phyloP scores from a whole-genome alignment of 2,888 invertebrate species.

The Troides aeacus region DNA sequence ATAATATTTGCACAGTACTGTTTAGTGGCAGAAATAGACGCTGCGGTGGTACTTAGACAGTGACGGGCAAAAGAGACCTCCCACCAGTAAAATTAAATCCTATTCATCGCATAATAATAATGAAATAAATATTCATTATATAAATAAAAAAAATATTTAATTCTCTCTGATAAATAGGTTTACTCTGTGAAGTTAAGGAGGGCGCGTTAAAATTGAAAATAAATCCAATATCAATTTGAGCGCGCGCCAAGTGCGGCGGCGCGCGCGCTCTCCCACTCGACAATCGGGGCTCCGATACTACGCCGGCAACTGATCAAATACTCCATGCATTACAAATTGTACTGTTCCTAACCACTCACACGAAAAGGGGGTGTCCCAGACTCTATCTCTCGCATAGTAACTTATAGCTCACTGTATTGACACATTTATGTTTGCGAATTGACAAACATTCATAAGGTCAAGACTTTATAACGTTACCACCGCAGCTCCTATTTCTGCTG shows the following conservation, averaged over 20 bases:
- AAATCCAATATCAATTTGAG: conserved; percentile 81
- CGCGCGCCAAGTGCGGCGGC: conserved; percentile 74
- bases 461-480: too few relatives aligned
- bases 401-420: too few relatives aligned
- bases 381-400: too few relatives aligned
- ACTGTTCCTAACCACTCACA: background rate
- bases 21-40: too few relatives aligned
- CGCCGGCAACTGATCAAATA: conserved; percentile 32
- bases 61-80: too few relatives aligned
- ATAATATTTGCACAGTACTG: too few relatives aligned
- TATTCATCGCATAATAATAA: too few relatives aligned
- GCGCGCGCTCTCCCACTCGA: conserved; percentile 66
- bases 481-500: too few relatives aligned
- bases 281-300: conserved; percentile 41
- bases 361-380: background rate
- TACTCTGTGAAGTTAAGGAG: conserved; percentile 67
- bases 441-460: too few relatives aligned
- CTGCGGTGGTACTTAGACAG: too few relatives aligned
- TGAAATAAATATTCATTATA: background rate
- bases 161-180: conserved; percentile 37
- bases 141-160: background rate
- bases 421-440: too few relatives aligned
- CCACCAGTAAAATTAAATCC: too few relatives aligned
- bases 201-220: conserved; percentile 80
- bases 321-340: conserved; percentile 14